Conservation (phyloP, 1,140 invertebrate species). For the Trinorchestia longiramus region DNA sequence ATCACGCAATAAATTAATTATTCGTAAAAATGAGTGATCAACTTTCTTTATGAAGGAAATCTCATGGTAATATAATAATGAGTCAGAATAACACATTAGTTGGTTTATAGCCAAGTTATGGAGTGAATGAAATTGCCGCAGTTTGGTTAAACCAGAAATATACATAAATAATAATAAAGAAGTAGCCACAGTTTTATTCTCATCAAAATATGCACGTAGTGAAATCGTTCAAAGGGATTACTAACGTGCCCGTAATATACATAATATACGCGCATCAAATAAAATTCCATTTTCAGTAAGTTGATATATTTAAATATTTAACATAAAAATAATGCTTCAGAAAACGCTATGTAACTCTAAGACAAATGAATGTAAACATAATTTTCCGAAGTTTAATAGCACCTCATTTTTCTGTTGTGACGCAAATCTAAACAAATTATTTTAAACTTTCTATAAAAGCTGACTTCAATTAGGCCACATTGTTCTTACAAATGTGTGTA, state of each 20-base stretch:
- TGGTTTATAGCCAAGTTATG: not conserved
- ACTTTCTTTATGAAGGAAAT: not conserved
- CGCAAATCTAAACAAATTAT: not conserved
- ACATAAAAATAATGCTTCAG: not conserved
- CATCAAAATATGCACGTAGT: too few species aligned
- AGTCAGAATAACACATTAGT: not conserved
- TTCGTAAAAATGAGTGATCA: not conserved
- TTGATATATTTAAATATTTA: not conserved
- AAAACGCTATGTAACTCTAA: not conserved
- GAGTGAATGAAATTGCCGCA: not conserved
- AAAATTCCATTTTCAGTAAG: not conserved
- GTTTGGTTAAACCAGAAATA: not conserved
- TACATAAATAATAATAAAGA: too few species aligned
- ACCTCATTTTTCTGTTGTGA: not conserved
- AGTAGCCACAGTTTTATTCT: too few species aligned
- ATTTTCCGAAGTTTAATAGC: not conserved
- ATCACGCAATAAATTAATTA: not conserved
- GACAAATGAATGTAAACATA: not conserved
- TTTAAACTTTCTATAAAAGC: not conserved
- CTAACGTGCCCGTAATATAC: not conserved
- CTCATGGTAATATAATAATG: not conserved
- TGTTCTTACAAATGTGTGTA: too few species aligned
- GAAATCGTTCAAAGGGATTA: not conserved
- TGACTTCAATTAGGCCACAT: not conserved
- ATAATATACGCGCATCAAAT: not conserved